A percentile compares a stretch with the other conserved stretches of the same genome.
Evolutionary conservation across 2,888 invertebrate species (phyloP).

Genomic region (Hypercompe scribonia): DNA sequence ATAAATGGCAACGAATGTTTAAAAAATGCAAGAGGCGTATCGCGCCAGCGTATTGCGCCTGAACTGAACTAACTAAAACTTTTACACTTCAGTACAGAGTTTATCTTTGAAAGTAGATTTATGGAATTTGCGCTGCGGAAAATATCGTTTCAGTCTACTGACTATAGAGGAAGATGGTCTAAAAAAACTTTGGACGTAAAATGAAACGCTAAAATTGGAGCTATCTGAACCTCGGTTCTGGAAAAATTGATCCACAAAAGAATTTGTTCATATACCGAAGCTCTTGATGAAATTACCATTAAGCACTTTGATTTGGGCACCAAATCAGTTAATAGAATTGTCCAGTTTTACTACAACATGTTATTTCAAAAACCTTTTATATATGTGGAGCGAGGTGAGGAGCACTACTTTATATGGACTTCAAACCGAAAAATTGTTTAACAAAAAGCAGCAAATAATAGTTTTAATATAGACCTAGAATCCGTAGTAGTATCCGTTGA

Average conservation of each 20-base stretch:
- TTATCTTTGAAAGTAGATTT: conserved; percentile 65
- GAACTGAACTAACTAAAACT: conserved; percentile 56
- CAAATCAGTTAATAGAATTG: neutral
- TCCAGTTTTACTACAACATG: neutral
- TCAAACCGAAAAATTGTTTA: neutral
- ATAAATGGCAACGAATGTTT: conserved; percentile 37
- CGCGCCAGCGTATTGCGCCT: conserved; percentile 40
- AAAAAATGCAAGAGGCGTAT: conserved; percentile 48
- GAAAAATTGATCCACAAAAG: neutral
- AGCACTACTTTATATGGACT: neutral
- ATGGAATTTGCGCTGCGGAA: conserved; percentile 58
- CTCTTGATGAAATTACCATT: neutral
- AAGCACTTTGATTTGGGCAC: neutral
- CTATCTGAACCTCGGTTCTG: neutral
- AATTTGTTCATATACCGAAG: neutral
- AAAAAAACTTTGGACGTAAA: neutral
- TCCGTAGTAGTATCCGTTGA: neutral
- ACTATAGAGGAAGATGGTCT: conserved; percentile 29
- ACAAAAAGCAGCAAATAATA: too few species aligned
- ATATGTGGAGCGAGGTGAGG: neutral
- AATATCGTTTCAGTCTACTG: conserved; percentile 50
- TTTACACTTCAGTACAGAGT: conserved; percentile 57
- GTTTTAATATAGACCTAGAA: neutral
- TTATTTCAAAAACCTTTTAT: conserved; percentile 17
- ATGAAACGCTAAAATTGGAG: neutral